A percentile compares a stretch with the other conserved stretches of the same genome.
These are phyloP conservation scores for Drosophila kanekoi DNA, from an alignment of 2,888 invertebrate species.

Conservation along the genomic window DNA sequence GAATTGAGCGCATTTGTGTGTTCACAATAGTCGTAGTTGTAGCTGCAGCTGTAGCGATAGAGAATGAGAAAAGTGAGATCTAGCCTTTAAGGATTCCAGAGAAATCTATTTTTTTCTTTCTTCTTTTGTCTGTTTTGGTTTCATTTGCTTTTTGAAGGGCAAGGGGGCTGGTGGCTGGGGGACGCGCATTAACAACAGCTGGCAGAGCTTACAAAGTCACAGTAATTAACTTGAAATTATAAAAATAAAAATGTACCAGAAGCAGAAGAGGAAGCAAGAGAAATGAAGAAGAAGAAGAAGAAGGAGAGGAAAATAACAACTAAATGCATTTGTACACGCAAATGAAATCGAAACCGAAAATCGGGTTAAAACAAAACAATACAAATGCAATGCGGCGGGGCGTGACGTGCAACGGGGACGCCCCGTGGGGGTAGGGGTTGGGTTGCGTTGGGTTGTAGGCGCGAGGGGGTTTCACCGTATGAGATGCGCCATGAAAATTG, in stretches of 20 bases:
- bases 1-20: constrained; percentile 1
- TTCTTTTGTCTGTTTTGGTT: not conserved
- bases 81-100: constrained; percentile 17
- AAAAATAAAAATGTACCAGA: not conserved
- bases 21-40: constrained; percentile 5
- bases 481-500: constrained; percentile 53
- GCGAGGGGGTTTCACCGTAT: constrained; percentile 15
- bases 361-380: constrained; percentile 49
- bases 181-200: constrained; percentile 33
- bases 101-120: constrained; percentile 10
- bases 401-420: constrained; percentile 23
- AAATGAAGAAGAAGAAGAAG: not conserved
- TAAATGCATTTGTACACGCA: constrained; percentile 55
- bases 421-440: not conserved
- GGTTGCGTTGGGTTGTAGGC: too few relatives aligned
- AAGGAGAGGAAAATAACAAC: not conserved
- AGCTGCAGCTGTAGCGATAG: too few relatives aligned
- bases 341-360: constrained; percentile 66
- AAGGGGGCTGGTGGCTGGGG: not conserved
- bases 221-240: constrained; percentile 29
- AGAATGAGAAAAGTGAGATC: not conserved
- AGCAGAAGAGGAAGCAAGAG: not conserved
- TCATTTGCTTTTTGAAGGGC: not conserved
- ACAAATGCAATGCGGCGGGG: constrained; percentile 30
- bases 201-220: constrained; percentile 12